These are phyloP conservation scores for Paracyclopina nana DNA, from an alignment of 1,140 invertebrate genomes.

Conservation along the genomic window DNA sequence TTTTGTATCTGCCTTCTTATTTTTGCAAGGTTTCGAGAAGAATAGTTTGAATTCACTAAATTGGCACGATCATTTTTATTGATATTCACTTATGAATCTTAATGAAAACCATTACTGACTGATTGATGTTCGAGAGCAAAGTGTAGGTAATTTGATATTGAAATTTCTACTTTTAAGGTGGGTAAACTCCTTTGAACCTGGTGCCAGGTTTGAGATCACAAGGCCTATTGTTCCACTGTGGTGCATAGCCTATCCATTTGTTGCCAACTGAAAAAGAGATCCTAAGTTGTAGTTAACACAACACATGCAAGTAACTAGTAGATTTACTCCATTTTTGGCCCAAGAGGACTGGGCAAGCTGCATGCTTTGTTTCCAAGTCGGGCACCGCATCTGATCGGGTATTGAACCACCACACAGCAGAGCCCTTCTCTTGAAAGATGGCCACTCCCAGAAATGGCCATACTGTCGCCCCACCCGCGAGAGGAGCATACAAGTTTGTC, in stretches of 20 bases:
- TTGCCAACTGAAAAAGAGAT: slow-evolving; percentile 16
- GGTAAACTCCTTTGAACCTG: too few relatives aligned
- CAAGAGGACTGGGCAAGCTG: slow-evolving; percentile 26
- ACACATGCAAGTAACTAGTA: background rate
- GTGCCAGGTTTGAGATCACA: slow-evolving; percentile 4
- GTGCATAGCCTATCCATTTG: slow-evolving; percentile 17
- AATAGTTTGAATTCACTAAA: too few relatives aligned
- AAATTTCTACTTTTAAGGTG: too few relatives aligned
- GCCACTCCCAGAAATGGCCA: slow-evolving; percentile 22
- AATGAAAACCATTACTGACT: too few relatives aligned
- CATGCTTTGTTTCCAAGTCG: slow-evolving; percentile 24
- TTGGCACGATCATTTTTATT: too few relatives aligned
- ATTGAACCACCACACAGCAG: slow-evolving; percentile 27
- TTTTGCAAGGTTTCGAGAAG: too few relatives aligned
- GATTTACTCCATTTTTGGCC: slow-evolving; percentile 27
- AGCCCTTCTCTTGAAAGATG: slow-evolving; percentile 18
- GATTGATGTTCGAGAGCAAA: too few relatives aligned
- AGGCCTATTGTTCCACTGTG: slow-evolving; percentile 12
- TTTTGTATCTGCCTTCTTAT: too few relatives aligned
- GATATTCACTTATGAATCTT: too few relatives aligned
- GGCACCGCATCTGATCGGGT: slow-evolving; percentile 22
- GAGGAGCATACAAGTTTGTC: slow-evolving; percentile 4
- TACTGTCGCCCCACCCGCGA: slow-evolving; percentile 24
- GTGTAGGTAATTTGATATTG: too few relatives aligned
- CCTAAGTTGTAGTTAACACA: background rate